Base-by-base conservation (phyloP, 1,140 invertebrate genomes). In the Limonius californicus region DNA sequence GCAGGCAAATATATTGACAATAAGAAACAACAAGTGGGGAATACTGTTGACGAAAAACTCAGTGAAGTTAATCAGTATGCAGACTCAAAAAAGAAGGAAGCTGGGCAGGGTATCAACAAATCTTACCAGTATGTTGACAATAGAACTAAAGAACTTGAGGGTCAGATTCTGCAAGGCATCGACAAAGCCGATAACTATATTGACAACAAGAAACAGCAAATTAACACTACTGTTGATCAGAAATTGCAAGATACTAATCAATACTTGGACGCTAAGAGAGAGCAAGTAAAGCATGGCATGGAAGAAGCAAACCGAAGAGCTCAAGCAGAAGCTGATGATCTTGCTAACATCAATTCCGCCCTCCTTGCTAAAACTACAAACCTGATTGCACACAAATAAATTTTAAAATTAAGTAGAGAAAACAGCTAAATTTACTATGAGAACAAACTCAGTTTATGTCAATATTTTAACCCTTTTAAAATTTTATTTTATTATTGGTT, bases 361-460 rank as follows among this genome's bases (percentile, higher is more conserved):
- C 45, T 73, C 23, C 69, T 73, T 39, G 64, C 65, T 8, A 69
- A 66, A 64, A 69, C 61, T 61, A 67, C 64, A 62, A 35, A 50
- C 32, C 21, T 64, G 1, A 9, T 56, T 23, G 32, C 53, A 32
- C 16, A 43, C 19, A 61, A 61, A 61, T 61, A 56, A 61, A 45
- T 4, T 32, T 32, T n/a, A n/a, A n/a, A n/a, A n/a, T n/a, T n/a
- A n/a, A n/a, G n/a, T n/a, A n/a, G n/a, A n/a, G n/a, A n/a, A n/a
- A n/a, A n/a, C n/a, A n/a, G n/a, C n/a, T n/a, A n/a, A n/a, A n/a
- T n/a, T n/a, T n/a, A n/a, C n/a, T n/a, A n/a, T n/a, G n/a, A n/a
- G n/a, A n/a, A n/a, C n/a, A n/a, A n/a, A n/a, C n/a, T n/a, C n/a
- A n/a, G n/a, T n/a, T n/a, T n/a, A n/a, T n/a, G n/a, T n/a, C n/a